Base-by-base conservation (phyloP, 35 echinoderm and acorn worm genomes). In the Strongylocentrotus purpuratus region DNA sequence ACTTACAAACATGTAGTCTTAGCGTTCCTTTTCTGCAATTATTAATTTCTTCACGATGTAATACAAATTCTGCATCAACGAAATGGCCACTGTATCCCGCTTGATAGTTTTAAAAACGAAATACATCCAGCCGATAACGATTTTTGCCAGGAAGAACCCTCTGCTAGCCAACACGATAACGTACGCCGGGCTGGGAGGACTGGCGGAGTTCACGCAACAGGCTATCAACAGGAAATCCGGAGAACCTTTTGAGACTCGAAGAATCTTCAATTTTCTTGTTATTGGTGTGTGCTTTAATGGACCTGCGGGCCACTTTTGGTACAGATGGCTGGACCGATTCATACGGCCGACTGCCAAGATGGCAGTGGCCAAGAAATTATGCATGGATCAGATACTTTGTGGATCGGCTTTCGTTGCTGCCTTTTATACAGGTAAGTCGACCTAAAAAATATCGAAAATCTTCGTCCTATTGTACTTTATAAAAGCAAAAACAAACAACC, bases 231-330 rank as follows among this genome's bases (percentile, higher is more conserved):
- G 46, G 47, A 33, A 46, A 14, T 20, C 91, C 1, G 91, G 91
- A 55, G 91, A 92, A 55, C 15, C 20, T 48, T 55, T 92, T 15
- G 91, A 92, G 46, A 13, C 11, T 31, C 32, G 45, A 31, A 92
- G 91, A 28, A 92, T 92, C 32, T 46, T 31, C 20, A 33, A 92
- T 92, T 92, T 92, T 92, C 8, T 46, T 31, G 47, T 92, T 46
- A 55, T 92, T 45, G 91, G 91, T 46, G 45, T 92, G 41, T 92
- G 91, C 47, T 92, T 92, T 31, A 92, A 92, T 92, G 91, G 91
- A 92, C 91, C 91, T 55, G 91, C 47, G 9, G 91, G 91, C 9
- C 91, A 92, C n/a, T 45, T 55, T 48, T 92, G 91, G 91, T 92
- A 92, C n/a, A 31, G 47, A 46, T 92, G 91, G 91, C 91, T 92